These are phyloP conservation scores for Eilema caniola DNA, from an alignment of 2,888 invertebrate species.

Conservation along the genomic window DNA sequence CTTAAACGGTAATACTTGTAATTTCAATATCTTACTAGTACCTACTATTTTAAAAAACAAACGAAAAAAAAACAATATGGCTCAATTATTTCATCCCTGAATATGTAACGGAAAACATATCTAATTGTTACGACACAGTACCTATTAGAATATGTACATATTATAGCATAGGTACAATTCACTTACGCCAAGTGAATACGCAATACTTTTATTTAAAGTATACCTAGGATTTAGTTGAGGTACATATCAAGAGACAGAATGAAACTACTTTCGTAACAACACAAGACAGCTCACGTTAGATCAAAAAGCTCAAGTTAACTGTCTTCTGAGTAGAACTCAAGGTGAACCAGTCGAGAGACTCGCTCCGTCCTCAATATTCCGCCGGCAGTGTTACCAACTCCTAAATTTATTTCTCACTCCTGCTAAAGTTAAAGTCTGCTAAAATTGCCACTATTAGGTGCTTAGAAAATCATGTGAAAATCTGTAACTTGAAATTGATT, in stretches of 20 bases:
- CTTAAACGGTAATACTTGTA: too few species aligned
- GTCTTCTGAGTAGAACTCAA: conserved; percentile 75
- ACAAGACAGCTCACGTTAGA: conserved; percentile 38
- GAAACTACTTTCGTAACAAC: conserved; percentile 38
- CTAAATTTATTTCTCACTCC: background rate
- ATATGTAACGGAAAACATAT: too few species aligned
- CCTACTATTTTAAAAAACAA: too few species aligned
- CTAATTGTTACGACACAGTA: too few species aligned
- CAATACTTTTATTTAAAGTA: background rate
- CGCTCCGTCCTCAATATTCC: conserved; percentile 54
- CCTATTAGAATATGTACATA: too few species aligned
- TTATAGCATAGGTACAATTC: background rate
- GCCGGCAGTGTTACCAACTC: conserved; percentile 14
- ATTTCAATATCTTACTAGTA: too few species aligned
- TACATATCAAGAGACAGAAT: background rate
- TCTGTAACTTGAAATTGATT: too few species aligned
- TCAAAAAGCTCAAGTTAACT: conserved; percentile 63
- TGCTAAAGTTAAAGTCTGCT: background rate
- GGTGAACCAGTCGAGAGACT: conserved; percentile 74
- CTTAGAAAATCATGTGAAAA: too few species aligned
- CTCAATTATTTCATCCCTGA: too few species aligned
- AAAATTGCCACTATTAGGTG: too few species aligned
- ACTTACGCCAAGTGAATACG: background rate
- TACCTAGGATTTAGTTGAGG: background rate
- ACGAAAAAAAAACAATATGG: too few species aligned